Evolutionary conservation across 2,113 vertebrate genomes (phyloP), one percentile per base, ranked within the genome.

Genomic region (Manacus vitellinus): DNA sequence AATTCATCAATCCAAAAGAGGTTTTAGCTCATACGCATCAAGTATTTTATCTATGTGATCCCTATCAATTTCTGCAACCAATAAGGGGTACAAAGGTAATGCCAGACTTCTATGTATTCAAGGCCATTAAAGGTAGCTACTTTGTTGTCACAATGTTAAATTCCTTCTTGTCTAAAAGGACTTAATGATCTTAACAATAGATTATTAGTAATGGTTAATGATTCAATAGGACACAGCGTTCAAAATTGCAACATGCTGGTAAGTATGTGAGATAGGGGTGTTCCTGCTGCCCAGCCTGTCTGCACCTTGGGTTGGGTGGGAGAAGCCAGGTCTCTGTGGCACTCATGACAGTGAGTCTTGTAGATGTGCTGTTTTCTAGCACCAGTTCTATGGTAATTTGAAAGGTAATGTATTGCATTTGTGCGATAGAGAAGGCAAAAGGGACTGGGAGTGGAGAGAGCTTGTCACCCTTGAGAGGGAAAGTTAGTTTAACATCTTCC

Each of bases 91-190:
- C 28, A 80, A 63, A 79, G 49, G 14, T 73, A 79, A 67, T 0
- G 0, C 14, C 54, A 79, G 54, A 66, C 16, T 89, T 89, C 5
- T 11, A 17, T 66, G 25, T 68, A 28, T 73, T 85, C 35, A 14
- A 43, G 54, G 25, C 58, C 79, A 83, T 62, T 70, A 70, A 62
- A 56, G 66, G 28, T 35, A 76, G 41, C 46, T 94, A 18, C 58
- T 94, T 85, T 66, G 14, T 43, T 91, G 74, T 93, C 33, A 63
- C 14, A 31, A 22, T 79, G 41, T 85, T 95, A 85, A 89, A 72
- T 58, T 83, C 67, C 37, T 77, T 54, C 66, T 79, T 88, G 27
- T 85, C 49, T 76, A 24, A 73, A 73, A 62, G 30, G 13, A 63
- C 58, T 71, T 77, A 59, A 39, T 80, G 18, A 9, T 51, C 41